phyloP scores from a whole-genome alignment of 2,797 vertebrate species.

The Gallirallus australis region DNA sequence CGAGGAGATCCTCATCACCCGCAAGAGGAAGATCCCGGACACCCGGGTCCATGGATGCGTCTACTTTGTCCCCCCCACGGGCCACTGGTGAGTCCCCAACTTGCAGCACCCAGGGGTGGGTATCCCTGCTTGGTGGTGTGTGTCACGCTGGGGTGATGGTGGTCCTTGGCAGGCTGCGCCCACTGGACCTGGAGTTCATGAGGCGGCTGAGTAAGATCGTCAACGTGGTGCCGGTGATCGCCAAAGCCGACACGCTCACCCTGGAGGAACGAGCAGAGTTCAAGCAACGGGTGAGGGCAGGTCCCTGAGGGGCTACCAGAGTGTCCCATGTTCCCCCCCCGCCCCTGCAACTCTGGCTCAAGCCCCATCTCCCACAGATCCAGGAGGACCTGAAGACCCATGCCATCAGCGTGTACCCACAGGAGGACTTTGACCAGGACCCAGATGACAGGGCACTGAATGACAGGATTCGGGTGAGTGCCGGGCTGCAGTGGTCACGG shows the following conservation, averaged over 20 bases:
- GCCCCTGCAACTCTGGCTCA: background rate
- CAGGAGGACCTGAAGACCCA: slow-evolving; percentile 88
- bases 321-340: background rate
- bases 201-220: slow-evolving; percentile 89
- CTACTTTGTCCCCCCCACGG: slow-evolving; percentile 93
- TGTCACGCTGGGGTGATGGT: background rate
- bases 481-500: rapidly evolving
- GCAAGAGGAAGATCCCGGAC: slow-evolving; percentile 92
- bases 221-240: slow-evolving; percentile 94
- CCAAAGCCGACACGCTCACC: slow-evolving; percentile 94
- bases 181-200: slow-evolving; percentile 94
- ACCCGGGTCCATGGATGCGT: slow-evolving; percentile 93
- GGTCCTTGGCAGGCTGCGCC: slow-evolving; percentile 85
- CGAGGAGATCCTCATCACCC: slow-evolving; percentile 92
- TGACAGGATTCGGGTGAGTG: slow-evolving; percentile 88
- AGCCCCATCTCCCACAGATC: slow-evolving; percentile 80
- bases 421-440: slow-evolving; percentile 91
- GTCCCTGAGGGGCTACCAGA: rapidly evolving
- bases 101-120: background rate
- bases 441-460: slow-evolving; percentile 86
- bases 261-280: slow-evolving; percentile 92
- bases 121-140: background rate
- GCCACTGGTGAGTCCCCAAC: slow-evolving; percentile 87
- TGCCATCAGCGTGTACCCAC: slow-evolving; percentile 90
- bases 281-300: slow-evolving; percentile 85